phyloP scores from a whole-genome alignment of 2,113 vertebrate genomes.

The Camelus dromedarius region DNA sequence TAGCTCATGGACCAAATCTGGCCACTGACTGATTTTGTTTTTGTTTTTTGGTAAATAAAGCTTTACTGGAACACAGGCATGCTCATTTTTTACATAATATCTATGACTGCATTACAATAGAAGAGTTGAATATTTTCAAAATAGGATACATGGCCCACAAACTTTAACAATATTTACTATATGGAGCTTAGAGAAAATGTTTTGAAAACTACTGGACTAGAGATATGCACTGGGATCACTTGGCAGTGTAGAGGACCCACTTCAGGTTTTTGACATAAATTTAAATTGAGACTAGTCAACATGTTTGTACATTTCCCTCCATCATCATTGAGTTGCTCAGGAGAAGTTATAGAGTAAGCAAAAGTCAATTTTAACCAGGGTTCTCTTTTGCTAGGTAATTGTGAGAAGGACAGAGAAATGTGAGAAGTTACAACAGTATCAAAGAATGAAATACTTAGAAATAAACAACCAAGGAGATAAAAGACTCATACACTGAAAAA shows the following conservation, averaged over 20 bases:
- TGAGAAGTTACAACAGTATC: not conserved
- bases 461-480: not conserved
- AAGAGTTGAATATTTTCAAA: not conserved
- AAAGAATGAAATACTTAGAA: not conserved
- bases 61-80: not conserved
- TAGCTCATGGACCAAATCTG: not conserved
- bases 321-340: not conserved
- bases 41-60: not conserved
- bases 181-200: not conserved
- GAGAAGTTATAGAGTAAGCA: not conserved
- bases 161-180: not conserved
- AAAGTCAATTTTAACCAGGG: not conserved
- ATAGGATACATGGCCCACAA: not conserved
- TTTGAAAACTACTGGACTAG: not conserved
- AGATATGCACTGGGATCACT: not conserved
- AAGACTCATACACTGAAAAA: not conserved
- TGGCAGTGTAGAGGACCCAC: not conserved
- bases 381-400: not conserved
- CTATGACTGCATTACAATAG: not conserved
- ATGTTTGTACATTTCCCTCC: not conserved
- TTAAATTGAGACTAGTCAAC: not conserved
- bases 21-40: not conserved
- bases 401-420: not conserved
- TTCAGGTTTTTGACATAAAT: not conserved
- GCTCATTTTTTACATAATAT: not conserved